A percentile compares a stretch with the other conserved stretches of the same genome.
Evolutionary conservation across 2,797 vertebrate species (phyloP).

Genomic region (Pteronotus mesoamericanus): DNA sequence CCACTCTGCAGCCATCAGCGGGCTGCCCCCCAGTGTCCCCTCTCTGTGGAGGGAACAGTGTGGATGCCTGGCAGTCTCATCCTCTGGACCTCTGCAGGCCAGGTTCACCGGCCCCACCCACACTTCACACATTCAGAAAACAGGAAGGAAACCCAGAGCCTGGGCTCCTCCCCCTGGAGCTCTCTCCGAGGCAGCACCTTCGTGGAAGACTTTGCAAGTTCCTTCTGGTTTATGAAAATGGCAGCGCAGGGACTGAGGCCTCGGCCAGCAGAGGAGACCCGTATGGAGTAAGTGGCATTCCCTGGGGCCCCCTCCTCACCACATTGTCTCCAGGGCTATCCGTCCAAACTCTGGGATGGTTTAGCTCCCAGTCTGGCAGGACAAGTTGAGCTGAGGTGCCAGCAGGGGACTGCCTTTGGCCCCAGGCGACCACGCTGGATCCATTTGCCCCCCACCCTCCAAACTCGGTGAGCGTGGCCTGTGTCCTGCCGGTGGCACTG

Average conservation of each 20-base stretch:
- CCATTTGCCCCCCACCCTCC: neutral
- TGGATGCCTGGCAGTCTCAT: constrained; percentile 49
- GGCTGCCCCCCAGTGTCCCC: constrained; percentile 55
- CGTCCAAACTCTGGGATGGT: neutral
- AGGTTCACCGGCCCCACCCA: neutral
- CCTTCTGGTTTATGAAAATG: constrained; percentile 34
- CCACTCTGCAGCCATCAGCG: constrained; percentile 6
- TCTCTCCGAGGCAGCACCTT: constrained; percentile 53
- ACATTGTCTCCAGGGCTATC: neutral
- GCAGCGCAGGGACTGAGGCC: neutral
- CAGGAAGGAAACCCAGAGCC: constrained; percentile 49
- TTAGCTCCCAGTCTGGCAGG: neutral
- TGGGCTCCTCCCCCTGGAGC: constrained; percentile 46
- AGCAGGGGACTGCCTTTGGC: neutral
- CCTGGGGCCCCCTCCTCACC: neutral
- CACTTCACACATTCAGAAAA: neutral
- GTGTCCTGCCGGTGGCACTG: neutral
- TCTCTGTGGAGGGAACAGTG: constrained; percentile 53
- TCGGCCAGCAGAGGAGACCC: neutral
- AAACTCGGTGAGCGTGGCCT: neutral
- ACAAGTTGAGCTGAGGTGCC: neutral
- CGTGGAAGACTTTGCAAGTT: constrained; percentile 66
- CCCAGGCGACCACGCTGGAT: neutral
- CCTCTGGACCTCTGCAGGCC: constrained; percentile 52
- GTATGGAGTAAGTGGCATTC: neutral